phyloP scores from a whole-genome alignment of 2,113 vertebrate species.

The Pholis gunnellus region DNA sequence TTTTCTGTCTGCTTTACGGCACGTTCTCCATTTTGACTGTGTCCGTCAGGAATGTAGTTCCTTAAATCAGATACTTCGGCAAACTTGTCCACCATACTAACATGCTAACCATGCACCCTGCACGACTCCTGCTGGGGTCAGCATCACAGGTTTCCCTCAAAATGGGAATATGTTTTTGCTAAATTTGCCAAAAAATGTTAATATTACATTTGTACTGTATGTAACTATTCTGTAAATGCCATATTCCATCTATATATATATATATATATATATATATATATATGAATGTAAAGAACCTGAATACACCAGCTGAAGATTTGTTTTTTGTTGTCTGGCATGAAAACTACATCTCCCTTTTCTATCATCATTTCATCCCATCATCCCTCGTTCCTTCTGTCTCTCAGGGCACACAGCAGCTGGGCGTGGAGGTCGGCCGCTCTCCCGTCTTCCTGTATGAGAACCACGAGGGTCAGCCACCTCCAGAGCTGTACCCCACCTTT shows the following conservation, averaged over 20 bases:
- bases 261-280: neutral
- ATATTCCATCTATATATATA: neutral
- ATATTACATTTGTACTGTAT: neutral
- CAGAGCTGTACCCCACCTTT: constrained; percentile 96
- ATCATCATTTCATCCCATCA: neutral
- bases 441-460: constrained; percentile 98
- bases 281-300: neutral
- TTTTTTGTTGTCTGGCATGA: neutral
- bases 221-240: neutral
- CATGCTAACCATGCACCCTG: neutral
- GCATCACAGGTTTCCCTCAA: neutral
- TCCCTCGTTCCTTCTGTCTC: neutral
- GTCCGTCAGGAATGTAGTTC: neutral
- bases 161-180: neutral
- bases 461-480: constrained; percentile 91
- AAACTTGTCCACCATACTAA: neutral
- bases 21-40: neutral
- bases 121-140: neutral
- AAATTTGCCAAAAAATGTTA: neutral
- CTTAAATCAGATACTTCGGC: neutral
- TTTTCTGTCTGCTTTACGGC: neutral
- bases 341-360: neutral
- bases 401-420: constrained; percentile 96
- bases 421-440: constrained; percentile 93
- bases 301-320: neutral